These are phyloP conservation scores for Plumapathes pennacea DNA, from an alignment of 92 coral and sea anemone species.

Conservation along the genomic window DNA sequence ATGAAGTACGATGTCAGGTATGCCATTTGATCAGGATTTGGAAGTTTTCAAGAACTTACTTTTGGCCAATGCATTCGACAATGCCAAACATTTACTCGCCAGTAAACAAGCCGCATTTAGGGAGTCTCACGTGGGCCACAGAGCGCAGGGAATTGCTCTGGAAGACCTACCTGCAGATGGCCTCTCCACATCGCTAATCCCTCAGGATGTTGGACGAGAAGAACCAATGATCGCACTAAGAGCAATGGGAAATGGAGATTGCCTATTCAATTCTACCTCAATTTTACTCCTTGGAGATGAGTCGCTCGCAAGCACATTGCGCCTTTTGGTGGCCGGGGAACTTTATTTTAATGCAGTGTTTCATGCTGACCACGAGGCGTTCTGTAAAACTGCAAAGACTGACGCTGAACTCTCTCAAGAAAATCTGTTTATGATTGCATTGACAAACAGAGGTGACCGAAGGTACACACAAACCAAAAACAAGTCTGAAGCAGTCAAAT, in stretches of 20 bases:
- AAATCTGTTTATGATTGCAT: conserved; percentile 19
- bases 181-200: not conserved
- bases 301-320: conserved; percentile 30
- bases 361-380: conserved; percentile 29
- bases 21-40: no score
- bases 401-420: not conserved
- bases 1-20: no score
- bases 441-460: conserved; percentile 15
- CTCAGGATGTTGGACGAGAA: not conserved
- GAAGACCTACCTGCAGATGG: conserved; percentile 9
- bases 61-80: no score
- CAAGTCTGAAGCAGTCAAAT: conserved; percentile 8
- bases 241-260: conserved; percentile 36
- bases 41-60: no score
- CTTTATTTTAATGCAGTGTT: conserved; percentile 23
- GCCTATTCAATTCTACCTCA: conserved; percentile 38
- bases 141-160: no score
- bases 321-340: conserved; percentile 32
- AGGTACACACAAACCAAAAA: conserved; percentile 9
- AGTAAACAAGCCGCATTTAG: no score
- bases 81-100: no score
- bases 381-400: not conserved
- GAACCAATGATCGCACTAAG: conserved; percentile 20
- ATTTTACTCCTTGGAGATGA: conserved; percentile 37
- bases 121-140: no score